Conservation (phyloP, 1,140 invertebrate genomes). For the Phymastichus coffea region DNA sequence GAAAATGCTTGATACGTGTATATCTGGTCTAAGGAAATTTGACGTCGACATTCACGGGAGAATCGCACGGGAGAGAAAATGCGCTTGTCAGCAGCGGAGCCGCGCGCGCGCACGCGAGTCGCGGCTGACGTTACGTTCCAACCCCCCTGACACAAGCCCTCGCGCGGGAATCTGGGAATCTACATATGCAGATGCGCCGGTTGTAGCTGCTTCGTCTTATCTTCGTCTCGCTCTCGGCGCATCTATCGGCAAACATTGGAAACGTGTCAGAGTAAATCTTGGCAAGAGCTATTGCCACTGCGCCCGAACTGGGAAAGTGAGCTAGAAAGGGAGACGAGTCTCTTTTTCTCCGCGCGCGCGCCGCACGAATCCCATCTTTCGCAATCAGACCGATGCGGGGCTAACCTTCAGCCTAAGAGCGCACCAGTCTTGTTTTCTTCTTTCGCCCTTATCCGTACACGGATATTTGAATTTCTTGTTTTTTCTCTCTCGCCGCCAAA, state of each 20-base stretch:
- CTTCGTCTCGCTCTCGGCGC: constrained; percentile 1
- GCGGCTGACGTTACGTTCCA: constrained; percentile 12
- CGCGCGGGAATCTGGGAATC: too few species aligned
- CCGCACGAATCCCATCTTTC: too few species aligned
- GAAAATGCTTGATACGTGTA: too few species aligned
- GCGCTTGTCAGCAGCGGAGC: constrained; percentile 22
- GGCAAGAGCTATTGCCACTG: not conserved
- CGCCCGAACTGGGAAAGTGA: too few species aligned
- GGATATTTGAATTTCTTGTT: not conserved
- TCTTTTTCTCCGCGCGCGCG: too few species aligned
- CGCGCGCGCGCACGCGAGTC: not conserved
- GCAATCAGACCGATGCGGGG: too few species aligned
- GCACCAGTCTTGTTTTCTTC: not conserved
- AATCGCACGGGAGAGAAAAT: constrained; percentile 10
- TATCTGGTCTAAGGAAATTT: constrained; percentile 18
- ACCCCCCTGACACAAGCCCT: constrained; percentile 1
- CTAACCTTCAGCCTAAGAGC: too few species aligned
- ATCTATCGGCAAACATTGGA: constrained; percentile 35
- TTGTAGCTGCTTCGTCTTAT: constrained; percentile 15
- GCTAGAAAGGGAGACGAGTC: too few species aligned
- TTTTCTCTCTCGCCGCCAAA: too few species aligned
- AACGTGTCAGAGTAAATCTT: constrained; percentile 39
- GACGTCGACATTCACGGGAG: constrained; percentile 3
- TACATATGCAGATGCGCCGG: constrained; percentile 27
- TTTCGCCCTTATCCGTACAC: not conserved